Percentiles rank a stretch among this genome's conserved stretches.
Evolutionary conservation across 2,113 vertebrate species (phyloP).

Genomic region (Macrotis lagotis): DNA sequence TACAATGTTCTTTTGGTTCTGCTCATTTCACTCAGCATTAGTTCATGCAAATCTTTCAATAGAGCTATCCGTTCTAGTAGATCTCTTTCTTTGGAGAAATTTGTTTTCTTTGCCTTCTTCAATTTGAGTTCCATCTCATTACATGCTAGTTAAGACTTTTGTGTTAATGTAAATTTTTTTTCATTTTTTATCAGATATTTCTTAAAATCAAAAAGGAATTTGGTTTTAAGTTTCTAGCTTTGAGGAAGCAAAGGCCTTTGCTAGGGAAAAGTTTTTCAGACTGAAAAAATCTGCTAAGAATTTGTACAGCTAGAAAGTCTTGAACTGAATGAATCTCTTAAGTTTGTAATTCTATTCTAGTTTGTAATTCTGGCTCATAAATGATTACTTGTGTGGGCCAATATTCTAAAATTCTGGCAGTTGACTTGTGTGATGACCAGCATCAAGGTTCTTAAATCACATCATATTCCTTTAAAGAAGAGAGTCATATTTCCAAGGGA

Average conservation of each 20-base stretch:
- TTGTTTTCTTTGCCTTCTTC: not conserved
- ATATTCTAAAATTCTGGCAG: not conserved
- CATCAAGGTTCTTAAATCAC: conserved; percentile 2
- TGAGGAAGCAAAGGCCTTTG: not conserved
- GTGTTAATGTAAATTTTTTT: not conserved
- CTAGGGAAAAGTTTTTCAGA: not conserved
- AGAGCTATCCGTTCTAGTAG: not conserved
- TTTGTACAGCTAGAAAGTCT: not conserved
- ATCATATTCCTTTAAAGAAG: not conserved
- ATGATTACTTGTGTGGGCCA: conserved; percentile 8
- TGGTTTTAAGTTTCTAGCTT: not conserved
- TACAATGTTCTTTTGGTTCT: too few relatives aligned
- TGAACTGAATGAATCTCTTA: not conserved
- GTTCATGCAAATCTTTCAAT: too few relatives aligned
- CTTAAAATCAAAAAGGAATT: not conserved
- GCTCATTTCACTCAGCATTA: too few relatives aligned
- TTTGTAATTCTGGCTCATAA: not conserved
- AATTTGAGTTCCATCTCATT: not conserved
- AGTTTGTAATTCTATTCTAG: not conserved
- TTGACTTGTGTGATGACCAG: not conserved
- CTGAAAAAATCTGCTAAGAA: not conserved
- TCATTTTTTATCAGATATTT: not conserved
- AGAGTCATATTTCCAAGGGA: not conserved
- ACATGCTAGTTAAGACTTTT: not conserved
- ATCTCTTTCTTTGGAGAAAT: not conserved